phyloP scores from a whole-genome alignment of 1,140 invertebrate genomes.

The Muscidifurax raptorellus region DNA sequence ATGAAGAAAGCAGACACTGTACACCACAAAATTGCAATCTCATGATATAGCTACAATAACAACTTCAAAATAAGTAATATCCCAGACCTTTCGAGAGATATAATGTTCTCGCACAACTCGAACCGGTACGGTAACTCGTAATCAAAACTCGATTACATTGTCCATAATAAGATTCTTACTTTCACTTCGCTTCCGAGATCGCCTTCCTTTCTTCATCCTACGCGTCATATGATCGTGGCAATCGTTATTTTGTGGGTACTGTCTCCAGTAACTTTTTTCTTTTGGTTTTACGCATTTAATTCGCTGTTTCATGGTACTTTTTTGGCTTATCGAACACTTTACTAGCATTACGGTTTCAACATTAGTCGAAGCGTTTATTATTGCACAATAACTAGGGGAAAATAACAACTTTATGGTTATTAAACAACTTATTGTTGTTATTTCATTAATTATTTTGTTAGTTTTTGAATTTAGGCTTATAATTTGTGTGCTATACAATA shows the following conservation, averaged over 20 bases:
- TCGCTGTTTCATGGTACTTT: background rate
- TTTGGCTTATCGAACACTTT: background rate
- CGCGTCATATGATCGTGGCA: background rate
- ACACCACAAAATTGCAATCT: too few species aligned
- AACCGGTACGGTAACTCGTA: conserved; percentile 31
- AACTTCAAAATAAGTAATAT: conserved; percentile 17
- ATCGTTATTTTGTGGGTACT: background rate
- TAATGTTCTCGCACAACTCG: conserved; percentile 18
- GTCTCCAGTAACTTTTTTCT: background rate
- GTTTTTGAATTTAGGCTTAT: too few species aligned
- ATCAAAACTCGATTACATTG: conserved; percentile 54
- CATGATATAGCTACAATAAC: background rate
- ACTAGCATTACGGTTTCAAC: background rate
- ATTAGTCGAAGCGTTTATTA: background rate
- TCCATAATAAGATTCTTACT: conserved; percentile 65
- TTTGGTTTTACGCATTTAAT: background rate
- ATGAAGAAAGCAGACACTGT: too few species aligned
- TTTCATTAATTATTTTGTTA: too few species aligned
- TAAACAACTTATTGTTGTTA: background rate
- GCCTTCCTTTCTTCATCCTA: background rate
- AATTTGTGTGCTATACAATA: too few species aligned
- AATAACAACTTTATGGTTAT: background rate
- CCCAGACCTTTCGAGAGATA: background rate
- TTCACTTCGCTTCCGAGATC: conserved; percentile 63
- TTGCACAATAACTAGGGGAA: background rate